Conservation (phyloP, 2,797 vertebrate species). For the Tapera naevia region DNA sequence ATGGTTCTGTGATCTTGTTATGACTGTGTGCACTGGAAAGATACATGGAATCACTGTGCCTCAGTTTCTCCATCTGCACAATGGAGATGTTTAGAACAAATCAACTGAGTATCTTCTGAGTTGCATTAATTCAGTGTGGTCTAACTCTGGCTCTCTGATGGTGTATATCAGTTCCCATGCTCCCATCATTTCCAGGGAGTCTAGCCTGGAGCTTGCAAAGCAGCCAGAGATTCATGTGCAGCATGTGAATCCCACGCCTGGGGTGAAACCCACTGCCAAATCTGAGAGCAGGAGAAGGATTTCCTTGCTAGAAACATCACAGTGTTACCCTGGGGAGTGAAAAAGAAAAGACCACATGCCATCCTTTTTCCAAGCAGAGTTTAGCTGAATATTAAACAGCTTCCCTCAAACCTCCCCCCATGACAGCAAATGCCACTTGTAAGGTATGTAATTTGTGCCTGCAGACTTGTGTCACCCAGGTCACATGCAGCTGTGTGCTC, state of each 20-base stretch:
- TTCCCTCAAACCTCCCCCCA: not conserved
- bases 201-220: not conserved
- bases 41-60: not conserved
- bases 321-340: not conserved
- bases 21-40: accelerated
- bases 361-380: not conserved
- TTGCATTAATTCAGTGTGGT: not conserved
- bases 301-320: not conserved
- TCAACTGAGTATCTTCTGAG: not conserved
- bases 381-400: slow-evolving; percentile 13
- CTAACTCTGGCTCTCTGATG: not conserved
- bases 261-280: not conserved
- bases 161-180: not conserved
- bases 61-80: not conserved
- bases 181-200: not conserved
- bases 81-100: not conserved
- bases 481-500: not conserved
- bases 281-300: not conserved
- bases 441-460: slow-evolving; percentile 18
- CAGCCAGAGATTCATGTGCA: not conserved
- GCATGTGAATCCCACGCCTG: not conserved
- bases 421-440: slow-evolving; percentile 32
- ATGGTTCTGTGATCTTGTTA: no score
- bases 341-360: not conserved
- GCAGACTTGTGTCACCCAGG: slow-evolving; percentile 20